Percentiles rank a stretch among this genome's conserved stretches.
phyloP scores from a whole-genome alignment of 2,888 invertebrate species.

The Anarsia innoxiella region DNA sequence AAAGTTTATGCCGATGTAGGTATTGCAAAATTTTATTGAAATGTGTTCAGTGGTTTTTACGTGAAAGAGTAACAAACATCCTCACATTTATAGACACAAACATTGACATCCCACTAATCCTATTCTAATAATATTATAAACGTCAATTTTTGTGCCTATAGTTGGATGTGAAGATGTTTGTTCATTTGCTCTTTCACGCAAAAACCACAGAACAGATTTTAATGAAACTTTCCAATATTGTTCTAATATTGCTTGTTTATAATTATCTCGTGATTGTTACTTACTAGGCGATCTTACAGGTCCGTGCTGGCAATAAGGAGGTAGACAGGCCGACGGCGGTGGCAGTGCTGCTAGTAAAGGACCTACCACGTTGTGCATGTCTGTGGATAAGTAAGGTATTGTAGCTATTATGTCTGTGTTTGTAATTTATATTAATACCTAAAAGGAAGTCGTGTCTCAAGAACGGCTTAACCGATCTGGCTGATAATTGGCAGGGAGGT shows the following conservation, averaged over 20 bases:
- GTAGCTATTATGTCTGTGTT: background rate
- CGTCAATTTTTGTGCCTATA: background rate
- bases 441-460: background rate
- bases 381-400: conserved; percentile 22
- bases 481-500: too few species aligned
- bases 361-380: conserved; percentile 47
- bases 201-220: background rate
- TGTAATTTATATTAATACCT: background rate
- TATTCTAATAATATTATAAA: too few species aligned
- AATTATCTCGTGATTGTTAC: background rate
- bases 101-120: too few species aligned
- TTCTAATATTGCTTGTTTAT: background rate
- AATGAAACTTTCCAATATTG: background rate
- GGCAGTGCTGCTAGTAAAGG: conserved; percentile 45
- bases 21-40: background rate
- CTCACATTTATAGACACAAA: too few species aligned
- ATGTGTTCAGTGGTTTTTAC: too few species aligned
- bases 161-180: background rate
- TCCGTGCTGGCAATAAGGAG: conserved; percentile 53
- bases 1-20: background rate
- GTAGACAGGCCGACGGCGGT: conserved; percentile 45
- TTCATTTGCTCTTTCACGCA: background rate
- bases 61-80: too few species aligned
- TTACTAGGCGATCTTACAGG: conserved; percentile 31
- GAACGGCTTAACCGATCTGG: too few species aligned